Evolutionary conservation across 1,140 invertebrate species (phyloP).

Genomic region (Macrostomum lignano): DNA sequence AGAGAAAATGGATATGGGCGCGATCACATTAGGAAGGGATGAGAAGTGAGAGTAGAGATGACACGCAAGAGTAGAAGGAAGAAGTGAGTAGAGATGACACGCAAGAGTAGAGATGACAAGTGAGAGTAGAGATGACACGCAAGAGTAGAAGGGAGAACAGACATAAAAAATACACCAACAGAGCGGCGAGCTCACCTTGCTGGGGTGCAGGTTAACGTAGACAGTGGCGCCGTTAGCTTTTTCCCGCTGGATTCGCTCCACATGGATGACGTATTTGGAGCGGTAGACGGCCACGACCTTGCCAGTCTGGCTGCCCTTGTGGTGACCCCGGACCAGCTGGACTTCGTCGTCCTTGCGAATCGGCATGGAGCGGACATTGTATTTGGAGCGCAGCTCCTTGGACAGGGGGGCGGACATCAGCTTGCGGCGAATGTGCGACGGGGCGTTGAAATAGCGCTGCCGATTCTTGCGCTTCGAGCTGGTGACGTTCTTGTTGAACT

Average conservation of each 20-base stretch:
- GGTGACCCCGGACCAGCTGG: slow-evolving; percentile 81
- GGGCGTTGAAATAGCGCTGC: slow-evolving; percentile 86
- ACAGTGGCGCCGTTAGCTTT: slow-evolving; percentile 93
- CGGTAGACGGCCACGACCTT: slow-evolving; percentile 92
- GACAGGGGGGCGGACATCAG: slow-evolving; percentile 95
- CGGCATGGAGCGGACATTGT: slow-evolving; percentile 84
- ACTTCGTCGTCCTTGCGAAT: slow-evolving; percentile 96
- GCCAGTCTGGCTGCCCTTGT: slow-evolving; percentile 90
- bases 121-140: too few relatives aligned
- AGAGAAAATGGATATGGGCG: too few relatives aligned
- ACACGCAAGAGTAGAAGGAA: too few relatives aligned
- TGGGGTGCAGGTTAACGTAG: slow-evolving; percentile 89
- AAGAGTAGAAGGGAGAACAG: too few relatives aligned
- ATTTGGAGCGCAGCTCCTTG: slow-evolving; percentile 83
- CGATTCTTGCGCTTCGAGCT: slow-evolving; percentile 81
- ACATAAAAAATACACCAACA: too few relatives aligned
- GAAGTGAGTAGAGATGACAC: too few relatives aligned
- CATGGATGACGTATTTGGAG: slow-evolving; percentile 91
- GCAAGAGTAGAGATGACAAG: too few relatives aligned
- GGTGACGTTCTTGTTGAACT: slow-evolving; percentile 69
- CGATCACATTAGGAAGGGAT: too few relatives aligned
- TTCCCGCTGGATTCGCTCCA: slow-evolving; percentile 89
- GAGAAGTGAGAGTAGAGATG: too few relatives aligned
- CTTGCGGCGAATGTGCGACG: slow-evolving; percentile 70
- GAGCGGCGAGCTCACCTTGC: too few relatives aligned